A percentile compares a stretch with the other conserved stretches of the same genome.
Evolutionary conservation across 2,888 invertebrate genomes (phyloP).

Genomic region (Epinotia nisella): DNA sequence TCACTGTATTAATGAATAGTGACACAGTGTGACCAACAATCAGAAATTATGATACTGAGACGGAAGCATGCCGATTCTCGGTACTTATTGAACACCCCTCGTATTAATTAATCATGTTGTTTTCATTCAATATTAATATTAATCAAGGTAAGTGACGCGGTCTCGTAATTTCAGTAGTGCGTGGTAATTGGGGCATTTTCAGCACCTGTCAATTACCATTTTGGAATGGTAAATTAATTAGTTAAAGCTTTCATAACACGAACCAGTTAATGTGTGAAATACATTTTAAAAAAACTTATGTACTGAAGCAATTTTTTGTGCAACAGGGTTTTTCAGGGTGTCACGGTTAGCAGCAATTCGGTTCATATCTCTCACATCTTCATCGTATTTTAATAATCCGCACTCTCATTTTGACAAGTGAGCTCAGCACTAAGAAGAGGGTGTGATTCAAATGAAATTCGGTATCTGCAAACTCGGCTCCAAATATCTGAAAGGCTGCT

Average conservation of each 20-base stretch:
- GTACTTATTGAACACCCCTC: too few species aligned
- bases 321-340: too few species aligned
- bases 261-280: not conserved
- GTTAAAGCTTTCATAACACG: not conserved
- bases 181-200: not conserved
- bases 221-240: conserved; percentile 4
- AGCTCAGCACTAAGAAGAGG: not conserved
- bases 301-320: too few species aligned
- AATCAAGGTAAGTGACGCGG: not conserved
- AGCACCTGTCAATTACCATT: not conserved
- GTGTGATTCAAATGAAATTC: not conserved
- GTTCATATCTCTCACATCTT: not conserved
- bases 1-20: too few species aligned
- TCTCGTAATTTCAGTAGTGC: not conserved
- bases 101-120: too few species aligned
- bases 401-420: not conserved
- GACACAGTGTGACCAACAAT: too few species aligned
- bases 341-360: not conserved
- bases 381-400: not conserved
- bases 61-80: too few species aligned
- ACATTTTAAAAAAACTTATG: too few species aligned
- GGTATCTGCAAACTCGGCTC: too few species aligned
- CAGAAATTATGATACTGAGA: too few species aligned
- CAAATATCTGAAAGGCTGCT: not conserved
- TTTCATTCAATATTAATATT: not conserved